Percentiles rank a stretch among this genome's conserved stretches.
These are phyloP conservation scores for Eupithecia subumbrata DNA, from an alignment of 2,888 invertebrate species.

Conservation along the genomic window DNA sequence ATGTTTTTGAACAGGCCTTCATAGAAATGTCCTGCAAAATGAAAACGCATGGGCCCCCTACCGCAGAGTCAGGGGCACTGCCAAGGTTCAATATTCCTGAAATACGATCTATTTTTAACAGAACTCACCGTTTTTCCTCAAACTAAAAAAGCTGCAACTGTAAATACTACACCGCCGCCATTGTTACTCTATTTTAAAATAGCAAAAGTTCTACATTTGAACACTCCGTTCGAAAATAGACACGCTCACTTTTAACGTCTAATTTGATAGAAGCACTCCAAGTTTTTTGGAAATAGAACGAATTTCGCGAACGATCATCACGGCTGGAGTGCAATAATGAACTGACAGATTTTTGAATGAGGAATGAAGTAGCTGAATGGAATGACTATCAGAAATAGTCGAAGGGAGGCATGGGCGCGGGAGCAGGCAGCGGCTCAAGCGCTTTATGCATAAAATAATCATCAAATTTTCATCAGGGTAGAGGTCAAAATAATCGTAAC, in stretches of 20 bases:
- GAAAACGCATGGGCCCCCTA: not conserved
- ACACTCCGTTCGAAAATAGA: slow-evolving; percentile 3
- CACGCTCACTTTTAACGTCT: slow-evolving; percentile 33
- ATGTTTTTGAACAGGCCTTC: not conserved
- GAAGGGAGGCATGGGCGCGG: slow-evolving; percentile 62
- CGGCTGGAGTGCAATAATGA: slow-evolving; percentile 41
- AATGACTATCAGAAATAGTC: slow-evolving; percentile 72
- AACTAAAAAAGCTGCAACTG: not conserved
- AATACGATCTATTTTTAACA: not conserved
- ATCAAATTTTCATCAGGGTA: too few relatives aligned
- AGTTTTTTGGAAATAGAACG: slow-evolving; percentile 13
- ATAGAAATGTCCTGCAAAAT: not conserved
- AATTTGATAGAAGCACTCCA: slow-evolving; percentile 22
- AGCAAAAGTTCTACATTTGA: not conserved
- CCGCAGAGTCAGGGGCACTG: not conserved
- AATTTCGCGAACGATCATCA: slow-evolving; percentile 20
- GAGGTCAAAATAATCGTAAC: too few relatives aligned
- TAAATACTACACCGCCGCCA: not conserved
- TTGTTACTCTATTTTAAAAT: not conserved
- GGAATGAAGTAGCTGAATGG: slow-evolving; percentile 60
- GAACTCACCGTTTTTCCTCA: slow-evolving; percentile 10
- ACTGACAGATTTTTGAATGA: slow-evolving; percentile 64
- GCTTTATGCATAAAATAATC: slow-evolving; percentile 46
- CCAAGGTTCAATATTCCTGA: slow-evolving; percentile 14
- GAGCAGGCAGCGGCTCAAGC: slow-evolving; percentile 50